Evolutionary conservation across 2,113 vertebrate species (phyloP), one percentile per base, ranked within the genome.

Genomic region (Peromyscus leucopus): DNA sequence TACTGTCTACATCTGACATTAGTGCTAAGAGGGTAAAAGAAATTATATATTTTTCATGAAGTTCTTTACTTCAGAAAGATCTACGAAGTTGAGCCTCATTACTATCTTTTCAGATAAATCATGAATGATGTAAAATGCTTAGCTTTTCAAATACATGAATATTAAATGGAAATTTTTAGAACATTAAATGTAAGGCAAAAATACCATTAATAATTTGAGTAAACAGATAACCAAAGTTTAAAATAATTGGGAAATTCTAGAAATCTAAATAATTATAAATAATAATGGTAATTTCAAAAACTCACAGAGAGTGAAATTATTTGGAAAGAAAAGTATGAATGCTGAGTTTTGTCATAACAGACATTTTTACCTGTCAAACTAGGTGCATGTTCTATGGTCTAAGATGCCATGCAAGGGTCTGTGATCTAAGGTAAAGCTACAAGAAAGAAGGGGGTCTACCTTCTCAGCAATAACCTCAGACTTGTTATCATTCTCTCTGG

Each of bases 241-340:
- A 93, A 85, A 86, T 42, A 96, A 94, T 48, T 67, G 71, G 10
- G 61, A 94, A 95, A 5, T 36, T 92, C 65, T n/a, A 57, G 2
- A 26, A 90, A 84, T 31, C 61, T 97, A 93, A 96, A 74, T 88
- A 67, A 94, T 9, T 7, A 89, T 39, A 93, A 94, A 48, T 31
- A 75, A 75, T 36, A 94, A 28, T 51, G 59, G 75, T 67, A 82
- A 39, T 69, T 36, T 69, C 28, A 42, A 59, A 48, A 89, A 57
- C 46, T 83, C 19, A 51, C 9, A 75, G 72, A 94, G 16, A 63
- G 0, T 80, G 1, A 93, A 92, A 95, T 86, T 92, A 67, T 92
- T 90, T 96, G 28, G 26, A 74, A 26, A 39, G 69, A 83, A 94
- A 8, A 86, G 24, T 91, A 83, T 10, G 76, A 86, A 87, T 74